phyloP scores from a whole-genome alignment of 2,797 vertebrate genomes.

The Apogon talboti region DNA sequence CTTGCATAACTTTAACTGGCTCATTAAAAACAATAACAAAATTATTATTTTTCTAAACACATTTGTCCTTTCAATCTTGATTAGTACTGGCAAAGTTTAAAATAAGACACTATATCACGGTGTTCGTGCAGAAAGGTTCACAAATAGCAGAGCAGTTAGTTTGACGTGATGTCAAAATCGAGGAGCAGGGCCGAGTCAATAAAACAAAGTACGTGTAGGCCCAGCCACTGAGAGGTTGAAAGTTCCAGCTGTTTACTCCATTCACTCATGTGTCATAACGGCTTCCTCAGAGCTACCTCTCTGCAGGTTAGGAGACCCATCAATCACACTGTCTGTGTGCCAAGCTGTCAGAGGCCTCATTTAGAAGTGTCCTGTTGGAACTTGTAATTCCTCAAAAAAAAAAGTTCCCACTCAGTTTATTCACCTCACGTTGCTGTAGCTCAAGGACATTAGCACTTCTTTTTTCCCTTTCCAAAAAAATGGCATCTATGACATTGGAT shows the following conservation, averaged over 20 bases:
- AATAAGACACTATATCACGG: constrained; percentile 9
- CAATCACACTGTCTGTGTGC: constrained; percentile 68
- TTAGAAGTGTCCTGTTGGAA: constrained; percentile 75
- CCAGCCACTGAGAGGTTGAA: constrained; percentile 22
- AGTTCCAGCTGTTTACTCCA: constrained; percentile 54
- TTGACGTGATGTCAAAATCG: constrained; percentile 26
- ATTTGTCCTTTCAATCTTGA: constrained; percentile 46
- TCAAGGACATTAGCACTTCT: constrained; percentile 68
- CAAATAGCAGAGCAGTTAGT: constrained; percentile 15
- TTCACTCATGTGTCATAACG: constrained; percentile 70
- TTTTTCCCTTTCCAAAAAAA: constrained; percentile 51
- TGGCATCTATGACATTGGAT: constrained; percentile 65
- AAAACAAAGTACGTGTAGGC: constrained; percentile 2
- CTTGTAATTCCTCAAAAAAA: constrained; percentile 69
- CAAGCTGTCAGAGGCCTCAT: constrained; percentile 75
- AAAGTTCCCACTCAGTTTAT: constrained; percentile 71
- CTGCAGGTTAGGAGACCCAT: constrained; percentile 61
- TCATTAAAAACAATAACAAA: constrained; percentile 2
- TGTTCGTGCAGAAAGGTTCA: constrained; percentile 11
- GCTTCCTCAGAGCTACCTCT: constrained; percentile 67
- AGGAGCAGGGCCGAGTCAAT: constrained; percentile 5
- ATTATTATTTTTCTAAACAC: constrained; percentile 25
- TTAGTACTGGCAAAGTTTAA: constrained; percentile 26
- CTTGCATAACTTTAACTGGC: background rate
- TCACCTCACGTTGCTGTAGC: constrained; percentile 61